Percentiles rank a stretch among this genome's conserved stretches.
Evolutionary conservation across 2,113 vertebrate species (phyloP).

Genomic region (Pica pica): DNA sequence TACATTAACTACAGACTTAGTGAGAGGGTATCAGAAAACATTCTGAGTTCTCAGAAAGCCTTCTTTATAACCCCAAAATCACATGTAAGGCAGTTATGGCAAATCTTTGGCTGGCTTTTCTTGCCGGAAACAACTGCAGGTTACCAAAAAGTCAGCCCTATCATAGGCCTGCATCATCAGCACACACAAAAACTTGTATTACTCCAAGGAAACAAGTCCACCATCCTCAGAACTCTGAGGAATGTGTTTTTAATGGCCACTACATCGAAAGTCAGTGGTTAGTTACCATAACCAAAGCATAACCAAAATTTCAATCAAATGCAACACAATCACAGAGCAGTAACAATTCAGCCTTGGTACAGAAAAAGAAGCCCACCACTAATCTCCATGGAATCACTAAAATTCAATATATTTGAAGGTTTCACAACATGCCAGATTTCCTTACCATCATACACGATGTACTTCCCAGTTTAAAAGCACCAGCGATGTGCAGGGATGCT

Average conservation of each 20-base stretch:
- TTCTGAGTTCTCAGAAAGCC: not conserved
- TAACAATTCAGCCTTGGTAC: not conserved
- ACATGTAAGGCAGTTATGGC: not conserved
- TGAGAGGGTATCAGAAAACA: not conserved
- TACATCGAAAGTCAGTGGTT: not conserved
- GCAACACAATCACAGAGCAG: not conserved
- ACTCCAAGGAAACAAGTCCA: not conserved
- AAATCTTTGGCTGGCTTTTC: not conserved
- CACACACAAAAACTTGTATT: not conserved
- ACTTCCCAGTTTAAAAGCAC: not conserved
- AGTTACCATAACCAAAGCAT: not conserved
- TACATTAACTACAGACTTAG: not conserved
- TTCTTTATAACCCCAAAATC: not conserved
- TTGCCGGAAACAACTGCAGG: not conserved
- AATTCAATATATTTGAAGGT: not conserved
- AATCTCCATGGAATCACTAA: not conserved
- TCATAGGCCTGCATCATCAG: not conserved
- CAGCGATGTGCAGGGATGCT: fast-evolving
- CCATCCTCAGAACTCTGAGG: not conserved
- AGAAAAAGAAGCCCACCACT: not conserved
- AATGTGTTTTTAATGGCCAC: not conserved
- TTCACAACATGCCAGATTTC: not conserved
- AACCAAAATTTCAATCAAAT: not conserved
- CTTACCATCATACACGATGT: fast-evolving
- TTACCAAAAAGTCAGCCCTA: not conserved